These are phyloP conservation scores for Merops nubicus DNA, from an alignment of 2,113 vertebrate species.

Conservation along the genomic window DNA sequence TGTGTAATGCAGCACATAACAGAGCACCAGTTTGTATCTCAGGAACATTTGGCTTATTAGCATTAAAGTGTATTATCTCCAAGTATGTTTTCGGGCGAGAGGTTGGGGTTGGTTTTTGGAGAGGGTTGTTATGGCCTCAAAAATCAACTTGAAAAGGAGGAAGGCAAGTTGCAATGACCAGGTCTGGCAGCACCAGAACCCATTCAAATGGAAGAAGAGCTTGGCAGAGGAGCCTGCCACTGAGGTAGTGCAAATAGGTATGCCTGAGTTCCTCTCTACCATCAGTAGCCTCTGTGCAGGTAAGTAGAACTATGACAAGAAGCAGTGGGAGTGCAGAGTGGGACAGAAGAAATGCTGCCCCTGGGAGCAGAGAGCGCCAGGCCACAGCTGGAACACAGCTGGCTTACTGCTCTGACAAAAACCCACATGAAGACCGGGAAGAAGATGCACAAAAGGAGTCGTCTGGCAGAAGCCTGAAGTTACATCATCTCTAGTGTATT, in stretches of 20 bases:
- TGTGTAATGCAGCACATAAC: background rate
- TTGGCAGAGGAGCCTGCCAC: background rate
- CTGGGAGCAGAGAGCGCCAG: background rate
- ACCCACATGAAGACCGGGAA: fast-evolving
- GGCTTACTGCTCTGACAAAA: background rate
- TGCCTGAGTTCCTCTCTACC: fast-evolving
- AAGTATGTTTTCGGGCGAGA: fast-evolving
- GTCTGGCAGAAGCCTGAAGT: background rate
- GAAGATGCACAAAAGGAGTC: background rate
- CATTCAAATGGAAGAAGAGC: background rate
- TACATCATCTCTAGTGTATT: background rate
- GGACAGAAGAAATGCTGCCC: background rate
- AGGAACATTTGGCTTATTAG: background rate
- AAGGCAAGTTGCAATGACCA: background rate
- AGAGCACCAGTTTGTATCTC: background rate
- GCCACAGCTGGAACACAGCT: fast-evolving
- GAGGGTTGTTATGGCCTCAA: no score
- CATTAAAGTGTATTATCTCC: background rate
- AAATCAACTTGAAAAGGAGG: background rate
- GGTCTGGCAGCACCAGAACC: background rate
- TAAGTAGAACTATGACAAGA: background rate
- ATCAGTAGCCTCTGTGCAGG: background rate
- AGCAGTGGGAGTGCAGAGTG: background rate
- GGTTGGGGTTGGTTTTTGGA: no score
- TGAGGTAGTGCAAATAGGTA: background rate